Conservation (phyloP, 2,797 vertebrate genomes). For the Dryobates pubescens region DNA sequence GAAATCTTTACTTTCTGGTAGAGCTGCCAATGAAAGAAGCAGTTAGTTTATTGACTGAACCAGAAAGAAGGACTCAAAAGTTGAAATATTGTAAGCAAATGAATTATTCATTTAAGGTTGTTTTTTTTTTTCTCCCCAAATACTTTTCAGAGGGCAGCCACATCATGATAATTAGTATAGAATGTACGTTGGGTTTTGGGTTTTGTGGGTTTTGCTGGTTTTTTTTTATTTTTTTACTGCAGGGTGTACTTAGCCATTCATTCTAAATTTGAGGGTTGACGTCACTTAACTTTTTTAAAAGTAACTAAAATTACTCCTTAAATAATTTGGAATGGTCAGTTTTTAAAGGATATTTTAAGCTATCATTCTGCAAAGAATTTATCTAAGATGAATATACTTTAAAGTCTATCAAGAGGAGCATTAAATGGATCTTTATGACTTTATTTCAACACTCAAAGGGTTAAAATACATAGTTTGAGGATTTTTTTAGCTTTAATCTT, state of each 20-base stretch:
- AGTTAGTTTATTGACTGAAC: constrained; percentile 15
- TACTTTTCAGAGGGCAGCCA: neutral
- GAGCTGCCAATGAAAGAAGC: neutral
- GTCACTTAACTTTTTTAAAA: neutral
- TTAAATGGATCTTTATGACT: neutral
- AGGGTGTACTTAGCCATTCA: neutral
- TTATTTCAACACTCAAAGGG: neutral
- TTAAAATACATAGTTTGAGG: rapidly evolving
- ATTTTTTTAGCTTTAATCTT: neutral
- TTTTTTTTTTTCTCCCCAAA: neutral
- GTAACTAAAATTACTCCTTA: neutral
- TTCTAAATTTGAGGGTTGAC: neutral
- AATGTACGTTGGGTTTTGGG: neutral
- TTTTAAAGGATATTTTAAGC: neutral
- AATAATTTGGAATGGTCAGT: neutral
- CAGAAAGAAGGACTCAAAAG: neutral
- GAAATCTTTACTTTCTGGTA: neutral
- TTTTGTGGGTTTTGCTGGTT: neutral
- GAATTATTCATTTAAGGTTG: neutral
- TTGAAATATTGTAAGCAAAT: neutral
- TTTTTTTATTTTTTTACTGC: neutral
- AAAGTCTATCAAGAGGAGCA: neutral
- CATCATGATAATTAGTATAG: neutral
- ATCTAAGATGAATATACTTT: neutral
- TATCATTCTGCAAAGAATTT: neutral